Evolutionary conservation across 2,797 vertebrate genomes (phyloP).

Genomic region (Psittacula derbiana): DNA sequence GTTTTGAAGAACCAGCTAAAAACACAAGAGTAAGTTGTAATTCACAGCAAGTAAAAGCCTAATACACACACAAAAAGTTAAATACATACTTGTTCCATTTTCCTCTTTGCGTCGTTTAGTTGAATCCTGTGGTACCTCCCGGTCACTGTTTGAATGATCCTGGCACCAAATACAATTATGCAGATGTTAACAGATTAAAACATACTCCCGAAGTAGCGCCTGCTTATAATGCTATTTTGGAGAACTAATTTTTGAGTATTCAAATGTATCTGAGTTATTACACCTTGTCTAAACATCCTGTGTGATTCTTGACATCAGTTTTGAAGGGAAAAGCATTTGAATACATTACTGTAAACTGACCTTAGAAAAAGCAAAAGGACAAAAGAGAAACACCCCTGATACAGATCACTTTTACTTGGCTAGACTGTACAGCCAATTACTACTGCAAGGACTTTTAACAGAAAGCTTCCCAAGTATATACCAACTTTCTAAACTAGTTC

Average conservation of each 20-base stretch:
- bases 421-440: not conserved
- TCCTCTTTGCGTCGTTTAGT: conserved; percentile 88
- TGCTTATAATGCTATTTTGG: not conserved
- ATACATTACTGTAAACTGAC: not conserved
- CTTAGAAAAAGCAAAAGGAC: not conserved
- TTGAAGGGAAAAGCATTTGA: not conserved
- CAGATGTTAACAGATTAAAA: conserved; percentile 38
- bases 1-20: conserved; percentile 88
- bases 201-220: not conserved
- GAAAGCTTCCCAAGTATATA: not conserved
- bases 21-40: not conserved
- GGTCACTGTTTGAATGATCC: conserved; percentile 89
- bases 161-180: conserved; percentile 70
- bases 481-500: conserved; percentile 54
- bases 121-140: conserved; percentile 84
- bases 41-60: not conserved
- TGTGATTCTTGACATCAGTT: not conserved
- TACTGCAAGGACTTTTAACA: not conserved
- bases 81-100: conserved; percentile 86
- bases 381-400: not conserved
- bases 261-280: not conserved
- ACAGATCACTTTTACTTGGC: not conserved
- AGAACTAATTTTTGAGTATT: not conserved
- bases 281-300: not conserved
- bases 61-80: not conserved